Conservation (phyloP, 1,140 invertebrate species). For the Cydia pomonella region DNA sequence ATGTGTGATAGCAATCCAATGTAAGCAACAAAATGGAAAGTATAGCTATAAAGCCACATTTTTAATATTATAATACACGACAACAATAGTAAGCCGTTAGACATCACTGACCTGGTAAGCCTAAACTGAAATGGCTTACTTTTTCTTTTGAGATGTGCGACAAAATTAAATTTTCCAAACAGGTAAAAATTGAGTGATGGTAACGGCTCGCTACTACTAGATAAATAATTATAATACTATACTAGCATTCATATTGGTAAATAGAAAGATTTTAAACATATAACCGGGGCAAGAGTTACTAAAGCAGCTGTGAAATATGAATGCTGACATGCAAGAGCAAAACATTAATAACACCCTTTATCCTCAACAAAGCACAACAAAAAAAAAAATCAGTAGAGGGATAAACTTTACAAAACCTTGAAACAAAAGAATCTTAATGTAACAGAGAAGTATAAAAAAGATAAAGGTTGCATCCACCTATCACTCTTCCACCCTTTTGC, state of each 20-base stretch:
- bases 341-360: conserved; percentile 1
- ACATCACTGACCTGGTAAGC: background rate
- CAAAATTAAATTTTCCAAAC: no score
- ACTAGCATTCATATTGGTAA: no score
- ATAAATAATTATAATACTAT: no score
- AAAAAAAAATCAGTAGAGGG: background rate
- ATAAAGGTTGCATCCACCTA: background rate
- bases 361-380: conserved; percentile 9
- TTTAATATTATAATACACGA: background rate
- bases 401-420: background rate
- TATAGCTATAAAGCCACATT: background rate
- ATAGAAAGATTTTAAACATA: no score
- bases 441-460: background rate
- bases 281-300: no score
- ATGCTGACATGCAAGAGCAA: conserved; percentile 4
- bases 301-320: background rate
- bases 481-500: conserved; percentile 8
- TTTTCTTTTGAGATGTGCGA: no score
- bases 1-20: background rate
- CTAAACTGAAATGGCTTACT: no score
- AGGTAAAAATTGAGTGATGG: background rate
- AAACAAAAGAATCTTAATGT: background rate
- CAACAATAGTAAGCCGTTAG: background rate
- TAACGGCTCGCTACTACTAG: background rate
- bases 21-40: conserved; percentile 1